Percentiles rank a stretch among this genome's conserved stretches.
These are phyloP conservation scores for Tolypeutes matacus DNA, from an alignment of 2,797 vertebrate species.

Conservation along the genomic window DNA sequence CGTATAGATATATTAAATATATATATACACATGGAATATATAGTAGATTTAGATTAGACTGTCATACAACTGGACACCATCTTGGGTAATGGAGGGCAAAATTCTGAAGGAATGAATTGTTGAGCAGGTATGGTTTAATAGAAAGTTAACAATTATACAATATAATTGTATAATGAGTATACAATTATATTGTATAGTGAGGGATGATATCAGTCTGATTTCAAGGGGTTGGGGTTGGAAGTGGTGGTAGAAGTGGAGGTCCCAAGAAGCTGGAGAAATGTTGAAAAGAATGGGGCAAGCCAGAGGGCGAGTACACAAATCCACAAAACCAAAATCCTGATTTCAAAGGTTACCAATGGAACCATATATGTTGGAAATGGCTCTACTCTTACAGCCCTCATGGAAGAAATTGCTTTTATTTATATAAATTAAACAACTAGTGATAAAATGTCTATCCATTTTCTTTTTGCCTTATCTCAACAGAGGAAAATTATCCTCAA, in stretches of 20 bases:
- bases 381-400: background rate
- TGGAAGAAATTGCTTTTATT: constrained; percentile 50
- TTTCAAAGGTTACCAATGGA: background rate
- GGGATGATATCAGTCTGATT: background rate
- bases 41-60: background rate
- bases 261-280: background rate
- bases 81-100: background rate
- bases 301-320: background rate
- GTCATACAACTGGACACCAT: background rate
- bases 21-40: too few relatives aligned
- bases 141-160: background rate
- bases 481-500: constrained; percentile 43
- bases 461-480: constrained; percentile 40
- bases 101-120: background rate
- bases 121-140: background rate
- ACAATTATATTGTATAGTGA: too few relatives aligned
- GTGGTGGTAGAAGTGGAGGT: background rate
- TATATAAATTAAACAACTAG: constrained; percentile 33
- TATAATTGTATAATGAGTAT: too few relatives aligned
- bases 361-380: background rate
- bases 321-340: background rate
- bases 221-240: background rate
- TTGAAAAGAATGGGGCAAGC: background rate
- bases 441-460: constrained; percentile 13
- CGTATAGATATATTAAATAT: too few relatives aligned